Evolutionary conservation across 2,113 vertebrate species (phyloP), one percentile per base, ranked within the genome.

Genomic region (Crypturellus undulatus): DNA sequence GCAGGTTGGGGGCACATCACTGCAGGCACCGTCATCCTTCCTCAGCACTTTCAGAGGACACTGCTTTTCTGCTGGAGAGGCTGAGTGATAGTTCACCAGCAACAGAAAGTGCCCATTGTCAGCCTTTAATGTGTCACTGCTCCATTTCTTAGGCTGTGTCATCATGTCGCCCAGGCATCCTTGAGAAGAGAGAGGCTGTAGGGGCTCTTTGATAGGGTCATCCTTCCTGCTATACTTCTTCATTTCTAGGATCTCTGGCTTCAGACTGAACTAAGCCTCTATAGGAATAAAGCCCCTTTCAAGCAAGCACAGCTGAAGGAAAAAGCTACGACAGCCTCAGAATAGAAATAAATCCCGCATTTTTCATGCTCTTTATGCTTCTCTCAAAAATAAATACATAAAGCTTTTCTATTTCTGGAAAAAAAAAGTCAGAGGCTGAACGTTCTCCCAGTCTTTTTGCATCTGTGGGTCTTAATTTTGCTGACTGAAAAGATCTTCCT

Each of bases 11-110:
- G 32, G 6, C 17, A 7, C 5, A 34, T 6, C 63, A n/a, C 3
- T 0, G 18, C 1, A 34, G 54, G 43, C 62, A 56, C 0, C 4
- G 26, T 16, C 13, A 7, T n/a, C 63, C 64, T 59, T 30, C 36
- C 7, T 71, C 38, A 40, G 1, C 64, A 3, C 12, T 4, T 64
- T 6, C 38, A 60, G 20, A 38, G 56, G 16, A 24, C n/a, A 15
- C 21, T 73, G 47, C 32, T 40, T 51, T 69, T 67, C 25, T 80
- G 1, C 14, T n/a, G 14, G 15, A 47, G 24, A 54, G 6, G 32
- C 1, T 28, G 30, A 17, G 20, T 28, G 51, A 45, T 1, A 60
- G 47, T 0, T 47, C 51, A 43, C 9, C 60, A 86, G 49, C 19
- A 52, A 38, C 0, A 64, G 30, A n/a, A 18, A 76, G 17, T 2